A percentile compares a stretch with the other conserved stretches of the same genome.
Evolutionary conservation across 2,113 vertebrate species (phyloP).

Genomic region (Charina bottae): DNA sequence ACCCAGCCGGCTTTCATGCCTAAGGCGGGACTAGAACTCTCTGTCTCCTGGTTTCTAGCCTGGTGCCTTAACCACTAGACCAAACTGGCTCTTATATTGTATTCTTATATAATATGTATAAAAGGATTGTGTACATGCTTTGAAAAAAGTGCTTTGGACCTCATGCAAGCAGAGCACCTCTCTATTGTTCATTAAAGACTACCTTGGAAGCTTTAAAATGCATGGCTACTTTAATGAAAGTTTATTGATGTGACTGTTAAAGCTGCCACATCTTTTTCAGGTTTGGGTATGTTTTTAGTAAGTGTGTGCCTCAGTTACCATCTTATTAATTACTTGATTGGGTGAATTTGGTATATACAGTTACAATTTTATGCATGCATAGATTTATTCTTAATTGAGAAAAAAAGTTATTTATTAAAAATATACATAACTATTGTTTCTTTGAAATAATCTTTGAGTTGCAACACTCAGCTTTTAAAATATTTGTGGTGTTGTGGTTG

Average conservation of each 20-base stretch:
- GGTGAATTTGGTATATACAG: neutral
- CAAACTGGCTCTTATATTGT: no score
- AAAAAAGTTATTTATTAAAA: slow-evolving; percentile 15
- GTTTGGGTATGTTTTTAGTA: neutral
- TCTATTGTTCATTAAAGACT: neutral
- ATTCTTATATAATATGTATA: neutral
- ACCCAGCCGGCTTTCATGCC: no score
- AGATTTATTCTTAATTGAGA: neutral
- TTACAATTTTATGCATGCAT: slow-evolving; percentile 8
- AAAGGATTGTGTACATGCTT: neutral
- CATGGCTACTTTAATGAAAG: neutral
- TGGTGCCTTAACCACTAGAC: no score
- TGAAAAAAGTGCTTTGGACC: neutral
- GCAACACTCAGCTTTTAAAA: slow-evolving; percentile 41
- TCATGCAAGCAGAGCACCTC: neutral
- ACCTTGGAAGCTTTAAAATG: neutral
- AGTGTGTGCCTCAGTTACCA: neutral
- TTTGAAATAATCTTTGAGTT: slow-evolving; percentile 24
- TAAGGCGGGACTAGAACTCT: no score
- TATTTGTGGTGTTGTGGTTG: slow-evolving; percentile 33
- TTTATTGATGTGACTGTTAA: neutral
- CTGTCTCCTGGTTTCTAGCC: no score
- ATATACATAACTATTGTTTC: neutral
- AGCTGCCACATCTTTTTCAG: neutral
- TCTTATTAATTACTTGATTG: neutral